A percentile compares a stretch with the other conserved stretches of the same genome.
phyloP scores from a whole-genome alignment of 2,113 vertebrate species.

The Tachycineta bicolor region DNA sequence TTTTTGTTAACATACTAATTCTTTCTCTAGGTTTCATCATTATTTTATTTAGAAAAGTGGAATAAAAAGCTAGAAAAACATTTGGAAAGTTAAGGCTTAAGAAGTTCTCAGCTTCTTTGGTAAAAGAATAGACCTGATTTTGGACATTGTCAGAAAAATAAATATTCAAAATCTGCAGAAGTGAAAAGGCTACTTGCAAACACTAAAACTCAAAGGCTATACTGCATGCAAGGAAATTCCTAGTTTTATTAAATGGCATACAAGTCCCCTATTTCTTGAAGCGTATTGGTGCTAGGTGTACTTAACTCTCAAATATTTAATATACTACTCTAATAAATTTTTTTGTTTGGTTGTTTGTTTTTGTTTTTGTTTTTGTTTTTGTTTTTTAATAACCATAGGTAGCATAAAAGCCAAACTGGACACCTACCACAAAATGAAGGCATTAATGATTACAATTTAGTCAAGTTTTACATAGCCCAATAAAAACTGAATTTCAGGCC shows the following conservation, averaged over 20 bases:
- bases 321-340: neutral
- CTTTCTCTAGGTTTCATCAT: neutral
- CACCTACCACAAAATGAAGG: neutral
- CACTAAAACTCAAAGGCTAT: neutral
- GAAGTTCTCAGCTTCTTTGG: neutral
- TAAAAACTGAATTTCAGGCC: neutral
- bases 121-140: neutral
- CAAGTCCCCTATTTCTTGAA: neutral
- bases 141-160: neutral
- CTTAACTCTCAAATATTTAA: neutral
- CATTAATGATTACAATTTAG: neutral
- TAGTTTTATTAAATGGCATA: neutral
- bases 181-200: neutral
- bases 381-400: neutral
- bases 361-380: too few relatives aligned
- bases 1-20: neutral
- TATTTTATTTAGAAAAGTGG: neutral
- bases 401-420: neutral
- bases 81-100: neutral
- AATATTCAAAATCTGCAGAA: neutral
- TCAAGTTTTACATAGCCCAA: neutral
- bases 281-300: fast-evolving
- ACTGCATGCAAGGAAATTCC: neutral
- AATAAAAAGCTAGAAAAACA: neutral
- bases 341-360: too few relatives aligned